Conservation (phyloP, 2,113 vertebrate species). For the Reinhardtius hippoglossoides region DNA sequence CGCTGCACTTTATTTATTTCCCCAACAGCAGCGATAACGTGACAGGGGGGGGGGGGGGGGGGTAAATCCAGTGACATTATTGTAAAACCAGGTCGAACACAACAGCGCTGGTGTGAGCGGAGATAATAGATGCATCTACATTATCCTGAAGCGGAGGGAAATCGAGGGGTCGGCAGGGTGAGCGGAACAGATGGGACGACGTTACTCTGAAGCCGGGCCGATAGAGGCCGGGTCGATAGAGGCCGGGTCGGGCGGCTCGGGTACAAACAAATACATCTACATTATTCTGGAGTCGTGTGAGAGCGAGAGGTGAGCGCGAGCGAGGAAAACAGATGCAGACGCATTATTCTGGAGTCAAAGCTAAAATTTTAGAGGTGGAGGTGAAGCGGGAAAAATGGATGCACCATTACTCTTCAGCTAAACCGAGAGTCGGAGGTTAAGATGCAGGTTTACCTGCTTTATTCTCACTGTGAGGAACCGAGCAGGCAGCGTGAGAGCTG, state of each 20-base stretch:
- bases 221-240: slow-evolving; percentile 60
- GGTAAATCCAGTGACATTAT: slow-evolving; percentile 57
- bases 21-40: background rate
- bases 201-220: slow-evolving; percentile 63
- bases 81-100: slow-evolving; percentile 31
- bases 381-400: slow-evolving; percentile 51
- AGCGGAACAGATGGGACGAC: slow-evolving; percentile 57
- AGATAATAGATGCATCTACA: slow-evolving; percentile 74
- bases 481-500: background rate
- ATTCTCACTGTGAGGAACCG: slow-evolving; percentile 25
- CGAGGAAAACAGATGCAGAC: slow-evolving; percentile 56
- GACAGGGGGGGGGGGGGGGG: background rate
- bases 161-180: slow-evolving; percentile 59
- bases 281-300: slow-evolving; percentile 56
- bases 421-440: slow-evolving; percentile 50
- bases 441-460: slow-evolving; percentile 47
- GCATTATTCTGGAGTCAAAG: slow-evolving; percentile 54
- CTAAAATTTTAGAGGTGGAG: slow-evolving; percentile 47
- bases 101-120: slow-evolving; percentile 10
- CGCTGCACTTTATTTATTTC: background rate
- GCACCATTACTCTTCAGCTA: slow-evolving; percentile 55
- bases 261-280: slow-evolving; percentile 57
- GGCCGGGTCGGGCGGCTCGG: slow-evolving; percentile 10
- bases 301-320: slow-evolving; percentile 48
- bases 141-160: slow-evolving; percentile 67